A percentile compares a stretch with the other conserved stretches of the same genome.
These are phyloP conservation scores for Ferdinandea cuprea DNA, from an alignment of 2,888 invertebrate genomes.

Conservation along the genomic window DNA sequence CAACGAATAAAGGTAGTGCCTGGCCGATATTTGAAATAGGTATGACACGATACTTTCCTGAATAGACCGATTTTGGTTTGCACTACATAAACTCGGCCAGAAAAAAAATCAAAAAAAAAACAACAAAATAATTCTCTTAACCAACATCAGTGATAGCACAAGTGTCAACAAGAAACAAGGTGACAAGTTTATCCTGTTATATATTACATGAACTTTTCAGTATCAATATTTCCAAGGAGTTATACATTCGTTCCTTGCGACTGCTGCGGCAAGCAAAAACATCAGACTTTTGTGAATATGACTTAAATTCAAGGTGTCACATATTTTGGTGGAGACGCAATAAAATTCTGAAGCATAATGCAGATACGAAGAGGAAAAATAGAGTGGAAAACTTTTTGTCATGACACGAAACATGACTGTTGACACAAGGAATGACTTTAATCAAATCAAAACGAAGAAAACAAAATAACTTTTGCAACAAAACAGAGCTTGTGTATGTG, in stretches of 20 bases:
- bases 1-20: too few species aligned
- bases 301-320: conserved; percentile 36
- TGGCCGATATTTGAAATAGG: too few species aligned
- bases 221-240: background rate
- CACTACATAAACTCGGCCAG: too few species aligned
- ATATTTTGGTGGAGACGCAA: conserved; percentile 21
- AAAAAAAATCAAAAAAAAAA: too few species aligned
- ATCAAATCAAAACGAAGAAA: conserved; percentile 49
- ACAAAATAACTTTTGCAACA: conserved; percentile 8
- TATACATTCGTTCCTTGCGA: background rate
- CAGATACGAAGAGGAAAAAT: conserved; percentile 38
- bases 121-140: too few species aligned
- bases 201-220: background rate
- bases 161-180: background rate
- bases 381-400: conserved; percentile 51
- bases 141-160: background rate
- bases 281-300: conserved; percentile 7
- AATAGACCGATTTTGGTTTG: too few species aligned
- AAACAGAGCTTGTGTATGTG: conserved; percentile 1
- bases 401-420: conserved; percentile 44
- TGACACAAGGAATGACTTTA: conserved; percentile 60
- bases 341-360: conserved; percentile 39
- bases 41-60: too few species aligned
- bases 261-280: background rate
- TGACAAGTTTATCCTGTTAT: background rate